Evolutionary conservation across 2,888 invertebrate genomes (phyloP).

Genomic region (Hymenopus coronatus): DNA sequence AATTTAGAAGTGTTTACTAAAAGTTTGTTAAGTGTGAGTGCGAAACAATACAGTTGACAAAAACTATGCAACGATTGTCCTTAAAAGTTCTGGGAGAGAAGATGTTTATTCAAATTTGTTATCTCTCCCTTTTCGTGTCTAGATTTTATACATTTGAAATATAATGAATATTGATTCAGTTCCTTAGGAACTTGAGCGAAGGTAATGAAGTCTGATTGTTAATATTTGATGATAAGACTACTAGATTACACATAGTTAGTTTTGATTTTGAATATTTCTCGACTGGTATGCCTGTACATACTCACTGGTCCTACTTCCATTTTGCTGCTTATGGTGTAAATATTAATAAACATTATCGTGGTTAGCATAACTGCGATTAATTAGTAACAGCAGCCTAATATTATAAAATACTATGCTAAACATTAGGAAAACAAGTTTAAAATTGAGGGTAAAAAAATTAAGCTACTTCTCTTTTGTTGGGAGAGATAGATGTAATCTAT

Average conservation of each 20-base stretch:
- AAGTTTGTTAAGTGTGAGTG: background rate
- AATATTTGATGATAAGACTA: background rate
- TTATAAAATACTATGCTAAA: background rate
- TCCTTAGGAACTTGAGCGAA: background rate
- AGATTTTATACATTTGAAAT: background rate
- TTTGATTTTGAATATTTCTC: background rate
- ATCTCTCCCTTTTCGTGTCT: background rate
- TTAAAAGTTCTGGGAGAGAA: background rate
- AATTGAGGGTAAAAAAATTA: background rate
- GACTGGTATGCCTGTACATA: background rate
- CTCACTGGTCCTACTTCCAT: background rate
- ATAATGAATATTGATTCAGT: background rate
- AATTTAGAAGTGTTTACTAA: background rate
- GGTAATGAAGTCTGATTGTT: background rate
- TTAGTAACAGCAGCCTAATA: background rate
- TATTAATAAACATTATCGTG: background rate
- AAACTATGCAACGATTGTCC: background rate
- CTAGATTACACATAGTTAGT: background rate
- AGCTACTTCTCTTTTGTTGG: background rate
- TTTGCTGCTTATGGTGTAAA: background rate
- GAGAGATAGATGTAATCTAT: background rate
- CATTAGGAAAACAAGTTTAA: background rate
- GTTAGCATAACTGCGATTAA: background rate
- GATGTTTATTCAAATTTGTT: background rate
- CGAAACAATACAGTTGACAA: background rate